Base-by-base conservation (phyloP, 2,797 vertebrate genomes). In the Poecilia gillii region DNA sequence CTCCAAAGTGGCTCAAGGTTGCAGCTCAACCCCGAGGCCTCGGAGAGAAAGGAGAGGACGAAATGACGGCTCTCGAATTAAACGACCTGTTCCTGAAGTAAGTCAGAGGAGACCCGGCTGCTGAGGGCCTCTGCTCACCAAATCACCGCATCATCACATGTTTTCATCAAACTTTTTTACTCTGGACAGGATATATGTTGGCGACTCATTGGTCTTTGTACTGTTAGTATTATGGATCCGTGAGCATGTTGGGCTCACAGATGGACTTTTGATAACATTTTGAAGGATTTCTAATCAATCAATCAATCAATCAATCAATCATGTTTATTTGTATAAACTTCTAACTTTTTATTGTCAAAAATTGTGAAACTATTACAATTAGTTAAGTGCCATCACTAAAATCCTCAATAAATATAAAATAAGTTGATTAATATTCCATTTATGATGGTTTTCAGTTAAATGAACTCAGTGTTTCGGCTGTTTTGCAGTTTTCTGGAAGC, bases 1-100 rank as follows among this genome's bases (percentile, higher is more conserved):
- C 85, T 82, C 81, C 84, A 88, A 92, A 93, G 90, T 92, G 90
- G 81, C 89, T 93, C 92, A 94, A 94, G 93, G 94, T 94, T 88
- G 84, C 76, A 76, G 82, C 75, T 87, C 79, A 77, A 80, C 89
- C 89, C 87, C 12, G 87, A 88, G 90, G 85, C 81, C 84, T 84
- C 72, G 0, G 59, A 82, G 79, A 79, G 79, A 72, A 84, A 80
- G 83, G 70, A 83, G 79, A 89, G 86, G 88, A 91, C 87, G 80
- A 79, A 79, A 73, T 86, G 92, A 92, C 86, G 90, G 86, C 86
- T 87, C 82, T 77, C 88, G 85, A 93, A 91, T 87, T 75, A 90
- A 93, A 90, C 43, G 51, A 84, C 83, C 86, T 80, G 77, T 85
- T 90, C 85, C 73, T 79, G 39, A 81, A 86, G 78, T 45, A 33